Base-by-base conservation (phyloP, 2,113 vertebrate species). In the Ellobius talpinus region DNA sequence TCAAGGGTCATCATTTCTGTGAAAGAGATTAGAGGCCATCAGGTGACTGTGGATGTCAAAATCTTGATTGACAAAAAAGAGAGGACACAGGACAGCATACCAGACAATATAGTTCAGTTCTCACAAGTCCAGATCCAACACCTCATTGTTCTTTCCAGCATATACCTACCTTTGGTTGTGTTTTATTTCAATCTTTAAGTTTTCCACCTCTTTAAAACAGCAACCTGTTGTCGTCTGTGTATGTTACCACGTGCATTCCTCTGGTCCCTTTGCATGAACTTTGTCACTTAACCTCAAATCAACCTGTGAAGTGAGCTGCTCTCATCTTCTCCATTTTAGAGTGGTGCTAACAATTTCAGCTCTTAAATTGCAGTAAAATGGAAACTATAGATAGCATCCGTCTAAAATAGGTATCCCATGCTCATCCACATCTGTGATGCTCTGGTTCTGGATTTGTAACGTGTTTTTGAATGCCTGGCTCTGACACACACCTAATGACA, bases 401-500 rank as follows among this genome's bases (percentile, higher is more conserved):
- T 91, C 29, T 13, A 39, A 50, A 42, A 24, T 19, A 50, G 16
- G 39, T 19, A 31, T 23, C 47, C 29, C 19, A 8, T 10, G 4
- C 3, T 4, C 12, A 0, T 47, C 23, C 0, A 45, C 73, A 52
- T 14, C 21, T 52, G 3, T 0, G 0, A 0, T 29, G 7, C 33
- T 65, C 2, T 47, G 16, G 7, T 61, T 26, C 21, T 70, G 6
- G 39, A 7, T 24, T 50, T 14, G 31, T 68, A 4, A 21, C 39
- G 0, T 74, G 8, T 39, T 63, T 47, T 11, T 16, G 4, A 1
- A 13, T 73, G 23, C 39, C n/a, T 33, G 8, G 19, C 14, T 42
- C 50, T 23, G 39, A 76, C 36, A 8, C 5, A 2, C n/a, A 10
- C 65, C 26, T n/a, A n/a, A n/a, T n/a, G n/a, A n/a, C n/a, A 5